A percentile compares a stretch with the other conserved stretches of the same genome.
Conservation (phyloP, 2,797 vertebrate species). For the Neosalanx taihuensis region DNA sequence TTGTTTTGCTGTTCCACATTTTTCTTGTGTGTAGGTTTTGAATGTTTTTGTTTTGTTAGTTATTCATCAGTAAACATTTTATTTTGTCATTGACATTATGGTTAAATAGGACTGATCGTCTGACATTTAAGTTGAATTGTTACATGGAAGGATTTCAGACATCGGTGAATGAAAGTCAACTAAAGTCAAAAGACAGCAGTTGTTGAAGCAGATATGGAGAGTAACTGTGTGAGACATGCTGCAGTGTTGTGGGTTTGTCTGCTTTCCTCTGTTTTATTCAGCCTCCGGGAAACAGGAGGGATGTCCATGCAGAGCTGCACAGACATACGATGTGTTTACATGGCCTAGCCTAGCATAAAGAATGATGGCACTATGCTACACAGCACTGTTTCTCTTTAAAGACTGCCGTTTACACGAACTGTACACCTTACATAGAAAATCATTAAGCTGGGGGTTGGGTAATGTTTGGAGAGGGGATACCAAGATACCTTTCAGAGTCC, state of each 20-base stretch:
- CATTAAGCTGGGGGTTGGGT: background rate
- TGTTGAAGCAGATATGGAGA: too few species aligned
- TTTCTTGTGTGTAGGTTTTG: background rate
- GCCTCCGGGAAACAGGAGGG: background rate
- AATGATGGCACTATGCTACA: background rate
- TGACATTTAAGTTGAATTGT: too few species aligned
- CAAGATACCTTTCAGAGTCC: background rate
- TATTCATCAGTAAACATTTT: too few species aligned
- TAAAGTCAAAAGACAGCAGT: too few species aligned
- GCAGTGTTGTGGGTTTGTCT: too few species aligned
- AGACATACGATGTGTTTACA: constrained; percentile 4
- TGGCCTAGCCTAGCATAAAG: background rate
- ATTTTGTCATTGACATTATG: too few species aligned
- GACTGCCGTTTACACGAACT: too few species aligned
- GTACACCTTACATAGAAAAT: too few species aligned
- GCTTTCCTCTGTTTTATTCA: background rate
- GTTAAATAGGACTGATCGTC: too few species aligned
- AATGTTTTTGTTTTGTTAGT: background rate
- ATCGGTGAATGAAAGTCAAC: too few species aligned
- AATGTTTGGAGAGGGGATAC: background rate
- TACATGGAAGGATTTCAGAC: too few species aligned
- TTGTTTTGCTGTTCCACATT: constrained; percentile 15
- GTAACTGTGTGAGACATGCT: too few species aligned
- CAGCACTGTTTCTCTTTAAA: background rate
- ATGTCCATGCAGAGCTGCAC: background rate